Conservation (phyloP, 2,797 vertebrate species). For the Cynodonichthys magdalenae region DNA sequence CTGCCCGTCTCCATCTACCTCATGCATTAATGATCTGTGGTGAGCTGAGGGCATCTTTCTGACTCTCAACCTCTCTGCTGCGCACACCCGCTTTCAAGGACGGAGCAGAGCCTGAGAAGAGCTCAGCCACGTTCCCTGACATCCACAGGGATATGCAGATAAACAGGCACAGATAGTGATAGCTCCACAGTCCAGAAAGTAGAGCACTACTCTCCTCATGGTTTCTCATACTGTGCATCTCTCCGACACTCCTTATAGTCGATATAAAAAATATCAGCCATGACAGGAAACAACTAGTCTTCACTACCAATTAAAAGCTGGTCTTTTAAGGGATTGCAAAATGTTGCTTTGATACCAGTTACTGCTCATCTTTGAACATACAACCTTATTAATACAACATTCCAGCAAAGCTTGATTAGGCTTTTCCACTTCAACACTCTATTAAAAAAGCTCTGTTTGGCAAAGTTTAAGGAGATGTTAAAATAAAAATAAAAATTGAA, state of each 20-base stretch:
- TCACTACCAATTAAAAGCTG: constrained; percentile 29
- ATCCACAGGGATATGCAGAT: constrained; percentile 70
- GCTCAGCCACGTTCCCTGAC: constrained; percentile 64
- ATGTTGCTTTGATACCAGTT: constrained; percentile 25
- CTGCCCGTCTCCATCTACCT: constrained; percentile 79
- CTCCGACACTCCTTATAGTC: constrained; percentile 60
- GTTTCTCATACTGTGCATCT: constrained; percentile 34
- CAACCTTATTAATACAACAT: background rate
- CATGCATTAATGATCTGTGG: constrained; percentile 85
- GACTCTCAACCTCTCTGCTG: constrained; percentile 68
- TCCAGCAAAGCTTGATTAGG: too few species aligned
- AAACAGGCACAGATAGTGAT: constrained; percentile 61
- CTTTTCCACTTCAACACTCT: too few species aligned
- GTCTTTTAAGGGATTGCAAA: constrained; percentile 5
- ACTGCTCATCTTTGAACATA: constrained; percentile 17
- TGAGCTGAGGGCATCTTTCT: constrained; percentile 78
- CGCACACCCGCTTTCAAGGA: constrained; percentile 74
- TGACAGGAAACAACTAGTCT: constrained; percentile 49
- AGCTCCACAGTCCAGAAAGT: constrained; percentile 52
- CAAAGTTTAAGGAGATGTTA: too few species aligned
- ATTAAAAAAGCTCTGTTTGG: too few species aligned
- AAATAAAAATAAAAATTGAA: too few species aligned
- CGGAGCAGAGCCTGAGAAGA: constrained; percentile 52
- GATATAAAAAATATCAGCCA: constrained; percentile 59
- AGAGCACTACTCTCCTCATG: constrained; percentile 51